A percentile compares a stretch with the other conserved stretches of the same genome.
Evolutionary conservation across 2,888 invertebrate species (phyloP).

Genomic region (Muscina levida): DNA sequence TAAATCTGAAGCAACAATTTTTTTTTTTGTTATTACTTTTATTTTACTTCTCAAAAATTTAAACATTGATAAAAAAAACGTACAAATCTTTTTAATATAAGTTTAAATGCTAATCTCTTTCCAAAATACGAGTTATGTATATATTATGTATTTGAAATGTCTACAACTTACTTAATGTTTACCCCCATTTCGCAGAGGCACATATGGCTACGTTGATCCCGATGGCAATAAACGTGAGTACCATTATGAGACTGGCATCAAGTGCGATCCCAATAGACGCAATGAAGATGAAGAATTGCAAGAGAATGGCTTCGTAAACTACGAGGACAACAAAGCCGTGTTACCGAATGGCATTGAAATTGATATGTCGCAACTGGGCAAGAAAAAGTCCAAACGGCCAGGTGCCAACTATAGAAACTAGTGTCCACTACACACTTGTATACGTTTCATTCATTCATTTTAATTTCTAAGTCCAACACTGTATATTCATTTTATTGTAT

Average conservation of each 20-base stretch:
- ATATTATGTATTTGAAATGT: too few species aligned
- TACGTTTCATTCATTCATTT: not conserved
- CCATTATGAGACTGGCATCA: constrained; percentile 90
- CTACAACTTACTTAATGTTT: not conserved
- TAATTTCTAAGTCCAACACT: constrained; percentile 49
- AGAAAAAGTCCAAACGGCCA: constrained; percentile 85
- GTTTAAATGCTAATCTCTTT: too few species aligned
- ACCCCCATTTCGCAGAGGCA: constrained; percentile 81
- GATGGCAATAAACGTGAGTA: constrained; percentile 91
- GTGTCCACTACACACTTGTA: constrained; percentile 23
- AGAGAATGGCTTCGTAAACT: constrained; percentile 86
- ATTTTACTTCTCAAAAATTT: too few species aligned
- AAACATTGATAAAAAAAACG: too few species aligned
- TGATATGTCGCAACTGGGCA: constrained; percentile 86
- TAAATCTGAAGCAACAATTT: too few species aligned
- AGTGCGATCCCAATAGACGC: constrained; percentile 81
- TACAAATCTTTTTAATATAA: too few species aligned
- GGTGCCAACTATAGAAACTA: constrained; percentile 78
- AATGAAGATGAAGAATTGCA: constrained; percentile 81
- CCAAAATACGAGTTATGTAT: too few species aligned
- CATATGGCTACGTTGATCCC: constrained; percentile 91
- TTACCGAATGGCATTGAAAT: constrained; percentile 87
- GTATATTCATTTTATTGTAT: constrained; percentile 36
- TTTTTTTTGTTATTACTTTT: too few species aligned
- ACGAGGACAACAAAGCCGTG: constrained; percentile 87